Evolutionary conservation across 2,888 invertebrate species (phyloP).

Genomic region (Pocota personata): DNA sequence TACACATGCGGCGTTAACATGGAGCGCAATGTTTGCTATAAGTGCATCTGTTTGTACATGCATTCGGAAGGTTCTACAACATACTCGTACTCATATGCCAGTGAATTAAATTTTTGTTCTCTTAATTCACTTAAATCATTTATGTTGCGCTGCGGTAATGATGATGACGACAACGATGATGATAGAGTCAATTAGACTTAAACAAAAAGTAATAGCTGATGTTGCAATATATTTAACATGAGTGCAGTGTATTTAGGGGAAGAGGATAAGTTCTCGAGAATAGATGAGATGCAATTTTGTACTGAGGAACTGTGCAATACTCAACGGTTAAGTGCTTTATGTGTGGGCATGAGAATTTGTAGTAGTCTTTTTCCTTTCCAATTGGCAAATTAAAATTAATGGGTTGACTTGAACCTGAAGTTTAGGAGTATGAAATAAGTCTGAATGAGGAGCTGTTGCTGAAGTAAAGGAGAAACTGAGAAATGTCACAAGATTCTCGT

Average conservation of each 20-base stretch:
- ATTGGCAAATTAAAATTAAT: neutral
- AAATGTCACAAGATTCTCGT: neutral
- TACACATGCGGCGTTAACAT: neutral
- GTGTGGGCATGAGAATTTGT: neutral
- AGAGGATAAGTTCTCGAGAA: neutral
- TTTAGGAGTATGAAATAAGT: too few relatives aligned
- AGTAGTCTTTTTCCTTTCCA: neutral
- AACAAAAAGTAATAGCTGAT: neutral
- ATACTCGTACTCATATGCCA: neutral
- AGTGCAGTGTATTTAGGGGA: neutral
- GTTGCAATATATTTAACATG: neutral
- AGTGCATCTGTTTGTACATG: slow-evolving; percentile 36
- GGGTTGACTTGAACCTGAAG: neutral
- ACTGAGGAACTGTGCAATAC: neutral
- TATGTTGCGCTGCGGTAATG: slow-evolving; percentile 1
- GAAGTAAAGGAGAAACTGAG: neutral
- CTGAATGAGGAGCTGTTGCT: neutral
- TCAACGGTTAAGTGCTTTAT: neutral
- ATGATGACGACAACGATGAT: neutral
- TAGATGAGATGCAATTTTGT: slow-evolving; percentile 1
- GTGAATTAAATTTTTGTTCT: neutral
- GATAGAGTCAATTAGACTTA: neutral
- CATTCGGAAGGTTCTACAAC: slow-evolving; percentile 32
- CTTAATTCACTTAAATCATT: slow-evolving; percentile 16
- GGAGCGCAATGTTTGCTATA: slow-evolving; percentile 6